Evolutionary conservation across 1,140 invertebrate species (phyloP), one percentile per base, ranked within the genome.

Genomic region (Bombus waltoni): DNA sequence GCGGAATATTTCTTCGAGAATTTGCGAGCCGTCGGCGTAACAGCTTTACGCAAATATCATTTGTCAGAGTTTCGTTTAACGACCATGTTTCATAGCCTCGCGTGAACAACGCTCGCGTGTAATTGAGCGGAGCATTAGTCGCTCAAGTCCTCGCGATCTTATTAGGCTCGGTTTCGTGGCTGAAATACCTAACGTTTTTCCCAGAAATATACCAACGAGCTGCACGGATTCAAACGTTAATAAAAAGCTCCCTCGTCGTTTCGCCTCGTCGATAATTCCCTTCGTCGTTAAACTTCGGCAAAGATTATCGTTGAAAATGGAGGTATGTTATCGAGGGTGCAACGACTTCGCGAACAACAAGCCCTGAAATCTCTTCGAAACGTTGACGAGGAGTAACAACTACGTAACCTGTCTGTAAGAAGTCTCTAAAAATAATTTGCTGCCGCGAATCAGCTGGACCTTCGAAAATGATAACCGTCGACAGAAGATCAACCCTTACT

Each of bases 1-100:
- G 47, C 6, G 40, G 66, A 79, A 89, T 81, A 84, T 84, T 87
- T 89, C 74, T 32, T n/a, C 62, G 72, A 15, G 40, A 86, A 42
- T 72, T 62, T 25, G 57, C 47, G 47, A 18, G 44, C 15, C 77
- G 66, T 38, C 44, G 28, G 38, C 40, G 32, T 72, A 71, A 85
- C 40, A 65, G 28, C 28, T 53, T 71, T 72, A 72, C 47, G 22
- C 66, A 72, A 71, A 66, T 62, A 84, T 82, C 71, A 57, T 40
- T 71, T 25, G 44, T 81, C 44, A 8, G 22, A 15, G 28, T 57
- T 38, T 8, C 78, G 35, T 47, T 57, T 35, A 1, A 11, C 70
- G 22, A 18, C 75, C 1, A 28, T 42, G 47, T 57, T 22, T 71
- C 68, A 38, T 22, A 13, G 68, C 5, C 65, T 15, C 65, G 47